Conservation (phyloP, 2,797 vertebrate species). For the Schizopygopsis pylzovi region DNA sequence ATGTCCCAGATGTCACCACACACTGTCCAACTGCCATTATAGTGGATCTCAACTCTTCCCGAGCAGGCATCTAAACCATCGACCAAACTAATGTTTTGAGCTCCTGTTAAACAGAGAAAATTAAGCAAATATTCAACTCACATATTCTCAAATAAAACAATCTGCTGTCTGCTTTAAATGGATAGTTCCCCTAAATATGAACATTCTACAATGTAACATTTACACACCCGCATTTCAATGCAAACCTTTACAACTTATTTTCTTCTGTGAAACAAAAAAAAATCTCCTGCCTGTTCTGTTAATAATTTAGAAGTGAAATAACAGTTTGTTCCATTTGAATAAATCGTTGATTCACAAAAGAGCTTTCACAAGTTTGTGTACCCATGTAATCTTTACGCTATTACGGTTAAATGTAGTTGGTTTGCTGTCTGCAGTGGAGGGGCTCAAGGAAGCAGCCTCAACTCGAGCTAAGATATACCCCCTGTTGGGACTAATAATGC, state of each 20-base stretch:
- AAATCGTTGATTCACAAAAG: neutral
- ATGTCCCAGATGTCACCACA: constrained; percentile 52
- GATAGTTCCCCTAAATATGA: neutral
- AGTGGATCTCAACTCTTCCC: constrained; percentile 43
- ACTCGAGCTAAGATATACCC: neutral
- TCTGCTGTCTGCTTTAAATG: neutral
- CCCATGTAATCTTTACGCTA: neutral
- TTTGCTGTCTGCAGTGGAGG: neutral
- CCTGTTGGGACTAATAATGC: neutral
- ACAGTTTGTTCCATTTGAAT: neutral
- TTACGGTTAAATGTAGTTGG: neutral
- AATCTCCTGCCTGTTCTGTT: too few relatives aligned
- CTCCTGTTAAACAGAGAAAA: constrained; percentile 12
- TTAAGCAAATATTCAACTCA: neutral
- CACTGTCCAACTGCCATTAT: neutral
- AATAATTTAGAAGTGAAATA: neutral
- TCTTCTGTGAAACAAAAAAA: neutral
- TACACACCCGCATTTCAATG: neutral
- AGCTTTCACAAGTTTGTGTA: neutral
- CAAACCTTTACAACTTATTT: neutral
- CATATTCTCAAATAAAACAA: neutral
- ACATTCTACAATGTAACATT: neutral
- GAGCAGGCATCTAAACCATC: neutral
- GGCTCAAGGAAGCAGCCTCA: neutral
- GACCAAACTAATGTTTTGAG: neutral